Evolutionary conservation across 2,113 vertebrate genomes (phyloP).

Genomic region (Nibea coibor): DNA sequence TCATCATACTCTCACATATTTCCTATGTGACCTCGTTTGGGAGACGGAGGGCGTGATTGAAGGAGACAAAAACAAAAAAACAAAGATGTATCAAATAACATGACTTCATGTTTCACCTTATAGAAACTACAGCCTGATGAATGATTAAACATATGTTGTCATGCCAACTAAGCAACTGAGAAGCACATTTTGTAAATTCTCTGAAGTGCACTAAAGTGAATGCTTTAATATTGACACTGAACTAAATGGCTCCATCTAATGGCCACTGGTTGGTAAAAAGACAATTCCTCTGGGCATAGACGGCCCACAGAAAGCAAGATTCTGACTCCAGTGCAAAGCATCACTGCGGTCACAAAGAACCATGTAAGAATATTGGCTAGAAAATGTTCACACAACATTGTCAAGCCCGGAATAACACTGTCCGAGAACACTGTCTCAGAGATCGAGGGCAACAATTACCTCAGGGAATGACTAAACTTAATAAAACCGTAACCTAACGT

Average conservation of each 20-base stretch:
- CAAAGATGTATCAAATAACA: background rate
- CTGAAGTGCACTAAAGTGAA: background rate
- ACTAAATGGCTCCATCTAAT: conserved; percentile 9
- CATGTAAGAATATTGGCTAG: background rate
- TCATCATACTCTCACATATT: background rate
- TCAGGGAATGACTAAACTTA: background rate
- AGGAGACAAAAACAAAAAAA: background rate
- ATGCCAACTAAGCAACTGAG: background rate
- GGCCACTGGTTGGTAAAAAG: background rate
- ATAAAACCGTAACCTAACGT: background rate
- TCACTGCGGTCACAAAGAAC: background rate
- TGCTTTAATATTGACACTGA: background rate
- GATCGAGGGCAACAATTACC: background rate
- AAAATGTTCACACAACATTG: background rate
- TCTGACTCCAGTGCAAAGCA: background rate
- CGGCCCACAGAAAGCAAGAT: background rate
- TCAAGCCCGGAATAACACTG: background rate
- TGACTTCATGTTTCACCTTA: background rate
- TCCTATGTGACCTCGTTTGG: background rate
- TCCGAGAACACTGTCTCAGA: background rate
- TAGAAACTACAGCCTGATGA: background rate
- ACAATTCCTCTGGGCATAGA: background rate
- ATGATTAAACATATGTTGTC: background rate
- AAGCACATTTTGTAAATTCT: background rate
- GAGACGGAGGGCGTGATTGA: background rate